Evolutionary conservation across 1,140 invertebrate species (phyloP).

Genomic region (Neodiprion virginianus): DNA sequence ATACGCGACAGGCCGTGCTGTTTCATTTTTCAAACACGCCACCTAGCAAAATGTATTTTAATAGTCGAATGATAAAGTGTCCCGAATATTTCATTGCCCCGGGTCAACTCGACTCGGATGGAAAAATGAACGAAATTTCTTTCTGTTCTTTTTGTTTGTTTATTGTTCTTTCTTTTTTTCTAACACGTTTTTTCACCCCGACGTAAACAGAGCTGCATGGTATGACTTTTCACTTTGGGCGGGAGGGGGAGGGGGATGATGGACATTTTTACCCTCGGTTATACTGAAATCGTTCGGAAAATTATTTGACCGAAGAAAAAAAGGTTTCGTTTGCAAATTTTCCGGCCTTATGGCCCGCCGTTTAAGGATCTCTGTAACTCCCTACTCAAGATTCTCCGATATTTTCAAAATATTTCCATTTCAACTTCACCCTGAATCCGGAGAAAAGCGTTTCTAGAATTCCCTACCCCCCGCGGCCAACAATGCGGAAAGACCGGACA

Average conservation of each 20-base stretch:
- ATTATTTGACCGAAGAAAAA: too few relatives aligned
- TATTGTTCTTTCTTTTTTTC: neutral
- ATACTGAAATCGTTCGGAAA: too few relatives aligned
- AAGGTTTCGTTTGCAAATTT: too few relatives aligned
- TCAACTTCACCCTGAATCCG: neutral
- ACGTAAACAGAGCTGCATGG: neutral
- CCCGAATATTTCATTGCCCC: neutral
- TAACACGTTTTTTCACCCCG: neutral
- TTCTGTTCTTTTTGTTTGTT: neutral
- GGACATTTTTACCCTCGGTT: too few relatives aligned
- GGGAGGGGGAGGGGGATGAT: too few relatives aligned
- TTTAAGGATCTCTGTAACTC: neutral
- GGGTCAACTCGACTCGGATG: neutral
- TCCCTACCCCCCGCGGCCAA: neutral
- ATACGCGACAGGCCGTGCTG: constrained; percentile 1
- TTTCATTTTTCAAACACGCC: constrained; percentile 15
- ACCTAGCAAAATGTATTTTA: constrained; percentile 3
- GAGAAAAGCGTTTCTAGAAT: neutral
- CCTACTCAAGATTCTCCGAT: neutral
- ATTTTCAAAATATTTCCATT: neutral
- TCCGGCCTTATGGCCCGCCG: too few relatives aligned
- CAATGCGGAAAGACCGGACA: neutral
- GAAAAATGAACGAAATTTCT: neutral
- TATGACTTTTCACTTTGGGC: too few relatives aligned
- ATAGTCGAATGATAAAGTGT: neutral